Percentiles rank a stretch among this genome's conserved stretches.
phyloP scores from a whole-genome alignment of 2,797 vertebrate genomes.

The Tympanoctomys barrerae region DNA sequence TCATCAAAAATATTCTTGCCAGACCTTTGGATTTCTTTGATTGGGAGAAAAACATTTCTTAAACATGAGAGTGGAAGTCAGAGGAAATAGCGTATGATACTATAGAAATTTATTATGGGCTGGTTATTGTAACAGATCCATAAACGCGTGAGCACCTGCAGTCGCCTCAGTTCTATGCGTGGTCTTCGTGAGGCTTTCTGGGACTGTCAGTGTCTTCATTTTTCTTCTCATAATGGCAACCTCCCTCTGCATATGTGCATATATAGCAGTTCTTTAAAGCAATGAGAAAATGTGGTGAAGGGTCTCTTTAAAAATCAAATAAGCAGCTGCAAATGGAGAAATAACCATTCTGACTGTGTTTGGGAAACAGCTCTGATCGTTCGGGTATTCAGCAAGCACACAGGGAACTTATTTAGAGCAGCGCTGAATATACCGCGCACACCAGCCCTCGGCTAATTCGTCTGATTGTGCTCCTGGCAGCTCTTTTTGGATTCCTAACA shows the following conservation, averaged over 20 bases:
- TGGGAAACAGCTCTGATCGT: conserved; percentile 85
- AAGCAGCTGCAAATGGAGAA: conserved; percentile 85
- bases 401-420: conserved; percentile 82
- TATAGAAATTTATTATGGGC: conserved; percentile 29
- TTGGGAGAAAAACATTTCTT: conserved; percentile 62
- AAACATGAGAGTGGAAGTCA: conserved; percentile 19
- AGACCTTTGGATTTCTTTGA: conserved; percentile 33
- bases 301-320: conserved; percentile 84
- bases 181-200: conserved; percentile 54
- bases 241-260: conserved; percentile 52
- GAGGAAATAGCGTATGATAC: conserved; percentile 6
- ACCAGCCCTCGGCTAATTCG: conserved; percentile 78
- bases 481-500: conserved; percentile 81
- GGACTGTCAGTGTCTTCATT: conserved; percentile 64
- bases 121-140: conserved; percentile 44
- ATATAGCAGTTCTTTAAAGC: conserved; percentile 74
- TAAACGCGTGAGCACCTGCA: conserved; percentile 60
- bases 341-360: conserved; percentile 80
- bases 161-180: conserved; percentile 48
- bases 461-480: conserved; percentile 84
- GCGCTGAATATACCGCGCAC: conserved; percentile 81
- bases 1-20: conserved; percentile 41
- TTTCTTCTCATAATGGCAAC: conserved; percentile 63
- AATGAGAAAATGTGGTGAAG: conserved; percentile 81
- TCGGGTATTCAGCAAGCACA: conserved; percentile 82